phyloP scores from a whole-genome alignment of 2,888 invertebrate species.

The Fissipunctia ypsillon region DNA sequence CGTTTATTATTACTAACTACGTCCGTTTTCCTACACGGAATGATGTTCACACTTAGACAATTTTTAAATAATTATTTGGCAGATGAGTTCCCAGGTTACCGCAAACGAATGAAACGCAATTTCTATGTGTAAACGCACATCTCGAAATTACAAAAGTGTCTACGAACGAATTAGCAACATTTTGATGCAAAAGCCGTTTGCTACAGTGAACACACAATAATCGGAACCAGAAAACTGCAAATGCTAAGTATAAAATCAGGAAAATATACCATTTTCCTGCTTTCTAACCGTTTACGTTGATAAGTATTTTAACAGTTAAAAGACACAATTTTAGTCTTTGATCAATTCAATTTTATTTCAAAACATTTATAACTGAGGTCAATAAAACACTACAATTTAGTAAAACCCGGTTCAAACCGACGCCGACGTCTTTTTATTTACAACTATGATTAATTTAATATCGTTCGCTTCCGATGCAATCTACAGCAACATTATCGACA shows the following conservation, averaged over 20 bases:
- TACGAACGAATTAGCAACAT: conserved; percentile 27
- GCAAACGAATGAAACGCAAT: conserved; percentile 10
- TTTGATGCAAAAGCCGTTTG: conserved; percentile 21
- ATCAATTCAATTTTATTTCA: background rate
- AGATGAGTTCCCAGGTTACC: conserved; percentile 23
- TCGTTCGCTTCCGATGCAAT: conserved; percentile 40
- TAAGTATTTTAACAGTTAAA: background rate
- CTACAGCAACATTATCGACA: conserved; percentile 41
- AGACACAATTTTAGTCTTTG: background rate
- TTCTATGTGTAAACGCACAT: conserved; percentile 4
- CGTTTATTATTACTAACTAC: conserved; percentile 72
- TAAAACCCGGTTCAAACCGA: conserved; percentile 11
- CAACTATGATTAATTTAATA: conserved; percentile 34
- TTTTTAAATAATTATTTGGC: conserved; percentile 43
- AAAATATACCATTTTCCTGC: background rate
- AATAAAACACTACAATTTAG: conserved; percentile 12
- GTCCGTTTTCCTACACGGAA: conserved; percentile 57
- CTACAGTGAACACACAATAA: conserved; percentile 5
- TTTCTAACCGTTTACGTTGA: background rate
- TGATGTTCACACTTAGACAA: conserved; percentile 64
- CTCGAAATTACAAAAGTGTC: conserved; percentile 17
- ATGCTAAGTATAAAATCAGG: background rate
- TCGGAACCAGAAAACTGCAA: conserved; percentile 15
- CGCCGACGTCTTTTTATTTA: conserved; percentile 23
- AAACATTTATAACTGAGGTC: background rate